A percentile compares a stretch with the other conserved stretches of the same genome.
Conservation (phyloP, 1,140 invertebrate genomes). For the Papilio glaucus region DNA sequence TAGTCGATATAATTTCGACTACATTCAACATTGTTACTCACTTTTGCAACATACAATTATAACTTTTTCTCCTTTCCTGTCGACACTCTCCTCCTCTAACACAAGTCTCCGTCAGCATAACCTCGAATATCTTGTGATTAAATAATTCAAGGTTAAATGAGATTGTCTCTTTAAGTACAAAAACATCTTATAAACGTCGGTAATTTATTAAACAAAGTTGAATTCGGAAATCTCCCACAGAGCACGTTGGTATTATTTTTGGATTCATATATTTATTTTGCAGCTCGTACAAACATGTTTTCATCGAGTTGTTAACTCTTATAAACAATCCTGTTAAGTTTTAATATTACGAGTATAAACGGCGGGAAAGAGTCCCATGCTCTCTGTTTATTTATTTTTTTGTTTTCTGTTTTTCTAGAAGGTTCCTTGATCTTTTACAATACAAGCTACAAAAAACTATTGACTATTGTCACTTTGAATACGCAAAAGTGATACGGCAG, state of each 20-base stretch:
- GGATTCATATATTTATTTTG: conserved; percentile 31
- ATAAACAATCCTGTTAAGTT: conserved; percentile 52
- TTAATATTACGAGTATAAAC: conserved; percentile 56
- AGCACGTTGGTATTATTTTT: conserved; percentile 20
- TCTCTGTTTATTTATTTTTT: conserved; percentile 58
- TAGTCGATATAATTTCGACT: too few relatives aligned
- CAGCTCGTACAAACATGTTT: conserved; percentile 46
- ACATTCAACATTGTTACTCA: too few relatives aligned
- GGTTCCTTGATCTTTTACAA: too few relatives aligned
- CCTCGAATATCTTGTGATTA: neutral
- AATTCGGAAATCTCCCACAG: conserved; percentile 28
- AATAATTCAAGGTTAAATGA: neutral
- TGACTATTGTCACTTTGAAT: too few relatives aligned
- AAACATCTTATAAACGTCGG: neutral
- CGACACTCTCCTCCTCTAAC: too few relatives aligned
- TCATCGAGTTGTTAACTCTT: conserved; percentile 42
- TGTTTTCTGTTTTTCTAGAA: too few relatives aligned
- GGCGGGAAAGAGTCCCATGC: conserved; percentile 54
- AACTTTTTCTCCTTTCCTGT: too few relatives aligned
- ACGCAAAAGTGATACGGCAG: too few relatives aligned
- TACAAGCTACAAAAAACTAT: too few relatives aligned
- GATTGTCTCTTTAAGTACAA: neutral
- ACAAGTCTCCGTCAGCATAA: neutral
- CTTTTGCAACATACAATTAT: too few relatives aligned
- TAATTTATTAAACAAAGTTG: neutral